phyloP scores from a whole-genome alignment of 2,888 invertebrate genomes.

The Drosophila macrospina region DNA sequence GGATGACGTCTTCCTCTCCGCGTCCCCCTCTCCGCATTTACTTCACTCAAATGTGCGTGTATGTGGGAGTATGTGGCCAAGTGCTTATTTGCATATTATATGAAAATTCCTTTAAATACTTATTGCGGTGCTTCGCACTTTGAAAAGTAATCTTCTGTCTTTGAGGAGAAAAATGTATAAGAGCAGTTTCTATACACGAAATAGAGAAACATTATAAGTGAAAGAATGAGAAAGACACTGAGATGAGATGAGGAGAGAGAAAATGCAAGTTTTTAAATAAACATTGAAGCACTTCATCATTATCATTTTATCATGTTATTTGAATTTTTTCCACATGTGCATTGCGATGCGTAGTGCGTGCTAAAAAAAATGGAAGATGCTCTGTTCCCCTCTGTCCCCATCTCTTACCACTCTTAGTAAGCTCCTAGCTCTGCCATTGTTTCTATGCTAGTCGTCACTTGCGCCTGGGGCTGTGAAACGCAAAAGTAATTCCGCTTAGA shows the following conservation, averaged over 20 bases:
- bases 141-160: constrained; percentile 71
- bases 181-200: constrained; percentile 21
- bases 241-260: neutral
- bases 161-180: constrained; percentile 44
- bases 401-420: neutral
- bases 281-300: constrained; percentile 73
- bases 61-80: constrained; percentile 25
- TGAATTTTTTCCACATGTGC: constrained; percentile 68
- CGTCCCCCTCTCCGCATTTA: neutral
- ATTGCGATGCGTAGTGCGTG: constrained; percentile 38
- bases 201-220: constrained; percentile 10
- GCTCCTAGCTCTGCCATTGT: constrained; percentile 29
- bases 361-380: constrained; percentile 2
- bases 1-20: constrained; percentile 26
- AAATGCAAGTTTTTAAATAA: constrained; percentile 51
- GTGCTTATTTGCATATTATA: constrained; percentile 74
- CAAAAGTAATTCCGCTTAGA: constrained; percentile 58
- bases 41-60: neutral
- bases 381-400: neutral
- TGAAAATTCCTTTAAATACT: constrained; percentile 80
- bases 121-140: constrained; percentile 73
- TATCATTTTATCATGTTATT: constrained; percentile 75
- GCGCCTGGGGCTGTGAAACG: constrained; percentile 47
- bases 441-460: constrained; percentile 48
- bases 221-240: neutral